Evolutionary conservation across 2,888 invertebrate genomes (phyloP).

Genomic region (Cantharis lateralis): DNA sequence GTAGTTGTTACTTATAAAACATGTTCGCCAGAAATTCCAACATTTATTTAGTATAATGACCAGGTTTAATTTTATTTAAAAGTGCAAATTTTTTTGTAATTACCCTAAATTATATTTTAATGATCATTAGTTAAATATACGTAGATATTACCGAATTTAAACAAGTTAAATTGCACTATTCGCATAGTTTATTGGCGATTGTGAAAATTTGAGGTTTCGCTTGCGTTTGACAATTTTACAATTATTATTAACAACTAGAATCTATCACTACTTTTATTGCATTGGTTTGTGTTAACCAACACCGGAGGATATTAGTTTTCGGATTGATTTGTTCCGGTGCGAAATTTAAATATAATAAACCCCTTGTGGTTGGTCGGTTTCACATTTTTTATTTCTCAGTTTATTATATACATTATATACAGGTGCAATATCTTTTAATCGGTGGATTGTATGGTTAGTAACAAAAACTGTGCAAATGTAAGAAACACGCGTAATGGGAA

Average conservation of each 20-base stretch:
- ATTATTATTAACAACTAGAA: too few species aligned
- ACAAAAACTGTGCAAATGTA: not conserved
- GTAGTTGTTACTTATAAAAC: conserved; percentile 7
- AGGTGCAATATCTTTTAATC: too few species aligned
- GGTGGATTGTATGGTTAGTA: too few species aligned
- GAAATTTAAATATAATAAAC: not conserved
- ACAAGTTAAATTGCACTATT: too few species aligned
- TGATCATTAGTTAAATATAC: too few species aligned
- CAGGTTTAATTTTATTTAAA: conserved; percentile 35
- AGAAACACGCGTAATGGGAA: not conserved
- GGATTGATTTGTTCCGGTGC: not conserved
- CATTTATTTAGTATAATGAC: conserved; percentile 47
- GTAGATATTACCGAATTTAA: too few species aligned
- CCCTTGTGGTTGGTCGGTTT: not conserved
- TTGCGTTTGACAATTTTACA: too few species aligned
- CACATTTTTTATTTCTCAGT: not conserved
- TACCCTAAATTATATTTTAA: not conserved
- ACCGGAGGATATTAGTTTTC: not conserved
- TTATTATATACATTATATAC: too few species aligned
- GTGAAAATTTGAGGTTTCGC: too few species aligned
- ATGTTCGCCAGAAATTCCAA: conserved; percentile 40
- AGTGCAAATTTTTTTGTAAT: not conserved
- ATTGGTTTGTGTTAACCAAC: too few species aligned
- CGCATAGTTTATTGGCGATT: too few species aligned
- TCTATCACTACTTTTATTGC: too few species aligned